phyloP scores from a whole-genome alignment of 2,113 vertebrate genomes.

The Lophochroa leadbeateri region DNA sequence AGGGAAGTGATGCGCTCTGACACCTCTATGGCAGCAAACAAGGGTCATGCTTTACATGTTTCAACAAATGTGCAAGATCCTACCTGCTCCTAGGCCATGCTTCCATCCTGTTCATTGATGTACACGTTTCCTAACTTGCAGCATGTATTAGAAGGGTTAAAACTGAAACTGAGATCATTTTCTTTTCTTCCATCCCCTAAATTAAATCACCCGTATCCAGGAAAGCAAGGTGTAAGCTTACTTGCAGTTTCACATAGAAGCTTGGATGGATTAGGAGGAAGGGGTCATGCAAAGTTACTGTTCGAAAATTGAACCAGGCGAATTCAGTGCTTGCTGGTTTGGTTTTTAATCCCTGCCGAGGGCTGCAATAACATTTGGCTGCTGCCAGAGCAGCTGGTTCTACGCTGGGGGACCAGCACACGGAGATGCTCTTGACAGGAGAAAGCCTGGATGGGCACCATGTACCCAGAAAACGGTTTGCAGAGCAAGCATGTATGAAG shows the following conservation, averaged over 20 bases:
- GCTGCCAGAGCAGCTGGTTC: neutral
- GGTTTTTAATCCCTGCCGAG: neutral
- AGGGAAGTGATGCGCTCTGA: fast-evolving
- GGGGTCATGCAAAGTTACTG: neutral
- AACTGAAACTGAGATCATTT: neutral
- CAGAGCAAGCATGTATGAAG: neutral
- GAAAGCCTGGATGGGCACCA: neutral
- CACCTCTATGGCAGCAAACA: neutral
- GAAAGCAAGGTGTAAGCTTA: neutral
- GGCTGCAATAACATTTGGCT: neutral
- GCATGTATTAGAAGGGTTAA: neutral
- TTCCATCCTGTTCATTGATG: neutral
- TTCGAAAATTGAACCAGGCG: neutral
- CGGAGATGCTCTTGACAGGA: neutral
- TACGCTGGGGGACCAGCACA: fast-evolving
- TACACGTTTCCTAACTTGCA: neutral
- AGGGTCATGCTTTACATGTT: neutral
- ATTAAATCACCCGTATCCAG: neutral
- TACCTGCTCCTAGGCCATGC: fast-evolving
- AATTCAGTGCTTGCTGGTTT: neutral
- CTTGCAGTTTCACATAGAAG: neutral
- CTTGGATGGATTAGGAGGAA: neutral
- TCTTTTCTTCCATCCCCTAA: neutral
- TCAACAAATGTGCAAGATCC: neutral
- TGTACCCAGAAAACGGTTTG: fast-evolving